Percentiles rank a stretch among this genome's conserved stretches.
Evolutionary conservation across 2,888 invertebrate species (phyloP).

Genomic region (Synanthedon myopaeformis): DNA sequence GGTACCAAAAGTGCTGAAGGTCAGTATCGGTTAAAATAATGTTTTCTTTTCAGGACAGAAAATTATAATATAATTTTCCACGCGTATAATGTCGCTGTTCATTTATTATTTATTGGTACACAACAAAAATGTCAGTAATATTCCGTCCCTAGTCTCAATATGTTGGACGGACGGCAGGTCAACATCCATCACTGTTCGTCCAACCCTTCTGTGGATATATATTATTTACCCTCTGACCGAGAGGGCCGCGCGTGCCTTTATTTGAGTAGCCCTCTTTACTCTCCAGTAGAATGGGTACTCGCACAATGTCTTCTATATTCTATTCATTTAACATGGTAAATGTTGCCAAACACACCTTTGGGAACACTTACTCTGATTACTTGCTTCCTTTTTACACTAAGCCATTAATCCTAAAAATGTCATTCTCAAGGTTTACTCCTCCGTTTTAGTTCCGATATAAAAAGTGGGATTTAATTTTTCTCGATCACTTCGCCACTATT

Average conservation of each 20-base stretch:
- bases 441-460: no score
- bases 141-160: constrained; percentile 17
- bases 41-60: no score
- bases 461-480: no score
- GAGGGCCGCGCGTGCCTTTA: constrained; percentile 1
- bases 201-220: constrained; percentile 27
- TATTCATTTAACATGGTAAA: neutral
- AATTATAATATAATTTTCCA: no score
- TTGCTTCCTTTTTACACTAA: neutral
- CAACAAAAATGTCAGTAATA: constrained; percentile 6
- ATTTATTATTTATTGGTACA: neutral
- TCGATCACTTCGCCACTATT: no score
- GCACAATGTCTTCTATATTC: neutral
- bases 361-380: neutral
- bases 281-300: neutral
- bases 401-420: no score
- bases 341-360: neutral
- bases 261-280: constrained; percentile 3
- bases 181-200: constrained; percentile 30
- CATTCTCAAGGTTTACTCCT: no score
- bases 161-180: constrained; percentile 19
- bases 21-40: no score
- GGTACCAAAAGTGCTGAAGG: no score
- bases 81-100: neutral
- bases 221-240: constrained; percentile 32